Evolutionary conservation across 2,113 vertebrate species (phyloP).

Genomic region (Egretta garzetta): DNA sequence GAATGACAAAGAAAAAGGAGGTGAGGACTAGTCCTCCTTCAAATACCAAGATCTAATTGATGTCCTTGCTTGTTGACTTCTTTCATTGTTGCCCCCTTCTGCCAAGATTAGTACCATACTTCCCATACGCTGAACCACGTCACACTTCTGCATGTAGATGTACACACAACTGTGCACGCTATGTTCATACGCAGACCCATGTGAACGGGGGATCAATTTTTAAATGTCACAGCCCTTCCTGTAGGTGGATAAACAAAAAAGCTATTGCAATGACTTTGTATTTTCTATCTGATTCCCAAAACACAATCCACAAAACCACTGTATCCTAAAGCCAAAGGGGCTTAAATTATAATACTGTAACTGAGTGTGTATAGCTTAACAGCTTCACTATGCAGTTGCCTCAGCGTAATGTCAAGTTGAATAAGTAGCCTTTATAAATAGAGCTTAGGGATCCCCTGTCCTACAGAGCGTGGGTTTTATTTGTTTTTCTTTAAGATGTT

Average conservation of each 20-base stretch:
- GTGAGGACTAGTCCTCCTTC: not conserved
- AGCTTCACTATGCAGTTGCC: not conserved
- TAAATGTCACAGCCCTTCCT: not conserved
- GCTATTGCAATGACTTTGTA: not conserved
- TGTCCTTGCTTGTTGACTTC: not conserved
- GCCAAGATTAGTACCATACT: not conserved
- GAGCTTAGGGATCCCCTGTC: not conserved
- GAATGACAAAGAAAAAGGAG: not conserved
- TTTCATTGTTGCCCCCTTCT: not conserved
- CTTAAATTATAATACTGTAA: not conserved
- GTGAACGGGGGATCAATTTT: not conserved
- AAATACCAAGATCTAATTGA: not conserved
- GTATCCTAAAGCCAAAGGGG: not conserved
- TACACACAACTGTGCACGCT: no score
- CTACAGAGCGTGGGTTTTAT: not conserved
- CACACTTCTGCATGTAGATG: not conserved
- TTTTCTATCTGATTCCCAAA: not conserved
- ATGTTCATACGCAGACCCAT: fast-evolving
- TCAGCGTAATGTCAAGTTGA: not conserved
- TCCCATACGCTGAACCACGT: not conserved
- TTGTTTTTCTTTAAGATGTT: not conserved
- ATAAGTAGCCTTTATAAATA: not conserved
- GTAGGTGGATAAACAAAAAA: not conserved
- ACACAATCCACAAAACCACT: not conserved
- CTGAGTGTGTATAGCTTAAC: not conserved